Evolutionary conservation across 2,113 vertebrate genomes (phyloP).

Genomic region (Neogobius melanostomus): DNA sequence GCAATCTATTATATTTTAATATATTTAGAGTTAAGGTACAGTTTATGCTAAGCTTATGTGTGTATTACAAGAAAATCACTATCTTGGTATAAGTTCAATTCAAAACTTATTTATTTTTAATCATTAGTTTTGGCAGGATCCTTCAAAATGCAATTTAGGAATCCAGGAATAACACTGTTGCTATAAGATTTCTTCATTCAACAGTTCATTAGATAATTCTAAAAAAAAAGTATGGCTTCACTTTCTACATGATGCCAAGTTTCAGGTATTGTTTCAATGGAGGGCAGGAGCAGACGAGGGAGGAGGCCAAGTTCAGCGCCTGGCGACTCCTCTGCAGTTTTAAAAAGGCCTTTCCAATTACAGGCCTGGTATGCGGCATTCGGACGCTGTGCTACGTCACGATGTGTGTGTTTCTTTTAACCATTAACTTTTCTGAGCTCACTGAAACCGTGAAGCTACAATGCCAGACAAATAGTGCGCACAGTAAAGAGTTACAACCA

Average conservation of each 20-base stretch:
- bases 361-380: constrained; percentile 20
- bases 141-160: no score
- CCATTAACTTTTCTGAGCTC: constrained; percentile 40
- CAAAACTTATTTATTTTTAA: no score
- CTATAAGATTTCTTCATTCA: neutral
- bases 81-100: no score
- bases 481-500: constrained; percentile 33
- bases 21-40: no score
- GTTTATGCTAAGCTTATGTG: no score
- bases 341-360: constrained; percentile 43
- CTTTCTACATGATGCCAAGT: neutral
- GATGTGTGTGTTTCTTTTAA: constrained; percentile 36
- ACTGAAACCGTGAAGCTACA: constrained; percentile 44
- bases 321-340: constrained; percentile 35
- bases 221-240: neutral
- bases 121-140: no score
- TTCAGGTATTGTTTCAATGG: constrained; percentile 10
- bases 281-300: constrained; percentile 46
- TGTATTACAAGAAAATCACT: no score
- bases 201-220: neutral
- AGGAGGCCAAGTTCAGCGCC: constrained; percentile 49
- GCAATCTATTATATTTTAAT: no score
- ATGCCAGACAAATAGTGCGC: constrained; percentile 33
- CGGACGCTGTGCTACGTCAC: neutral
- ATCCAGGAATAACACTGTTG: neutral